Percentiles rank a stretch among this genome's conserved stretches.
Conservation (phyloP, 2,888 invertebrate species). For the Sminthurinus aureus region DNA sequence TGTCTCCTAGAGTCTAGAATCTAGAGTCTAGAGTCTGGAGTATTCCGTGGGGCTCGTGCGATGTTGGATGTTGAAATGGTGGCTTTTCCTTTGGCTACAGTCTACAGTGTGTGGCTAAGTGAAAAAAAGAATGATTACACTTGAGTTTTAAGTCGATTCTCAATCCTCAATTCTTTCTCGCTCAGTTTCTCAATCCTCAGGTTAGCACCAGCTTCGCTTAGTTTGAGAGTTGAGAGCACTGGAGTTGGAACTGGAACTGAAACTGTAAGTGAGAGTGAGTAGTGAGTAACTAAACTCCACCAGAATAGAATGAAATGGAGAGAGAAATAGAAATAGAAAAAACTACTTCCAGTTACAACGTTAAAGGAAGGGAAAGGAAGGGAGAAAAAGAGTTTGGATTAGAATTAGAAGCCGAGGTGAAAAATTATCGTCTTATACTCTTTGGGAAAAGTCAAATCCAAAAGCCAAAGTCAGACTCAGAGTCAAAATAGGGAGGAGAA, state of each 20-base stretch:
- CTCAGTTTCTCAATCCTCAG: neutral
- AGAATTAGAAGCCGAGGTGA: neutral
- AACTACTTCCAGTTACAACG: neutral
- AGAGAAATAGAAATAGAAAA: neutral
- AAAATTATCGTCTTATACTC: neutral
- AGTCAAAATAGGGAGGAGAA: neutral
- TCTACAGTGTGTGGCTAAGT: too few relatives aligned
- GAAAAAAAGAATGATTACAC: constrained; percentile 22
- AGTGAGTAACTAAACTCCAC: too few relatives aligned
- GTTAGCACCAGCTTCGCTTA: too few relatives aligned
- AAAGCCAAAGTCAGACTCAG: neutral
- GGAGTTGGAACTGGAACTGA: too few relatives aligned
- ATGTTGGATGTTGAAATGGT: neutral
- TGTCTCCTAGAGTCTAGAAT: neutral
- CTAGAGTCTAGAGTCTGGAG: neutral
- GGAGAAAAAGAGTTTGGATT: neutral
- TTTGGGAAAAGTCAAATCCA: neutral
- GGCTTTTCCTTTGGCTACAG: neutral
- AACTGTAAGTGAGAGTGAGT: too few relatives aligned
- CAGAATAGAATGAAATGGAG: too few relatives aligned
- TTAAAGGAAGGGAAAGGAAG: neutral
- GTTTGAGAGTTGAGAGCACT: too few relatives aligned
- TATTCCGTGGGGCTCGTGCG: neutral
- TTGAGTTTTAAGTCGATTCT: constrained; percentile 1
- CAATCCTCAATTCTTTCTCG: constrained; percentile 2